Evolutionary conservation across 2,888 invertebrate genomes (phyloP), one percentile per base, ranked within the genome.

Genomic region (Cantharis rustica): DNA sequence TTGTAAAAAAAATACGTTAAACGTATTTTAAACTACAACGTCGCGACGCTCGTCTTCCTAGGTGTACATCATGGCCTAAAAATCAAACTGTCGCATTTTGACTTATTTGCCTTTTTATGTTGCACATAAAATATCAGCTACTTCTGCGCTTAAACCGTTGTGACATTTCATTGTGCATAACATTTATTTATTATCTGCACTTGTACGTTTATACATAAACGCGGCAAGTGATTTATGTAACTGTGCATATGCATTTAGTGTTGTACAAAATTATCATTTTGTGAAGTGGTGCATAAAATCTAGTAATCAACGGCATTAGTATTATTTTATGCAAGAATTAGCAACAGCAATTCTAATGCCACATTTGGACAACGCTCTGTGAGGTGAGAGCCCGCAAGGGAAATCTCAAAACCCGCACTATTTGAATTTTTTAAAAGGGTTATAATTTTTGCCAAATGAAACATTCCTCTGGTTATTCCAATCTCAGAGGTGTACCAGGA

Each of bases 161-260:
- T n/a, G 75, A 76, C 72, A 69, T 76, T 76, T 72, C 72, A 76
- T 76, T 72, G 69, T 64, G 17, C 75, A 71, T 71, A 69, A 75
- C 71, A 75, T 71, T 63, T 75, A 66, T 71, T 71, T 66, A 20
- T 62, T 62, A 71, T 66, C 64, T 71, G 63, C 71, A 68, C 68
- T 75, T 75, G 71, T 69, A 72, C 69, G 71, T 75, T 63, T 61
- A 27, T 27, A 72, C 68, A 66, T 75, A 71, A 31, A 47, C 47
- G n/a, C n/a, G 27, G 72, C 71, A 71, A 68, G 17, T 66, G 16
- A 17, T 66, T 66, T 66, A 66, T 66, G 64, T 20, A 20, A 20
- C 7, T 66, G 20, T 66, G 64, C 64, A 66, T 23, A 20, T 16
- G 20, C 23, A 66, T 66, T 20, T 20, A 20, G 17, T 63, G 64